phyloP scores from a whole-genome alignment of 2,113 vertebrate genomes.

The Archocentrus centrarchus region DNA sequence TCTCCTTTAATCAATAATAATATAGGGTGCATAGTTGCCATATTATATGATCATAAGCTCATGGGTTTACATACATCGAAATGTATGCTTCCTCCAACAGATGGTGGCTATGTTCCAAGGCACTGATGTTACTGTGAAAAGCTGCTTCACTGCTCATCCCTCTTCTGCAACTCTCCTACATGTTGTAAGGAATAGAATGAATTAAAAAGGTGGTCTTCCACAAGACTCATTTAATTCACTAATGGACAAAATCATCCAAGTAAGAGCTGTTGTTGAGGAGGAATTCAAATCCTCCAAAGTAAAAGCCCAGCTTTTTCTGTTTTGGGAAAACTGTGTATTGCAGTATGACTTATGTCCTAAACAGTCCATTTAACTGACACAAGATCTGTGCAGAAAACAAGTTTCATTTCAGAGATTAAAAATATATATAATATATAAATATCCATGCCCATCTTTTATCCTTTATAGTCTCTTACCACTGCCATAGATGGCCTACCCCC shows the following conservation, averaged over 20 bases:
- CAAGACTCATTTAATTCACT: not conserved
- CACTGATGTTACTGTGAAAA: no score
- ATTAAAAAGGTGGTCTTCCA: not conserved
- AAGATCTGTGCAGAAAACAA: not conserved
- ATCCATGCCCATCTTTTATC: not conserved
- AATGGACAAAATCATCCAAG: no score
- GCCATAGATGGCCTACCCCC: not conserved
- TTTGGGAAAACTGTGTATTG: accelerated
- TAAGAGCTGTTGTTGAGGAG: not conserved
- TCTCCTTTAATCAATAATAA: accelerated
- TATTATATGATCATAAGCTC: not conserved
- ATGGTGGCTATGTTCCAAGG: not conserved
- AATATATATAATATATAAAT: no score
- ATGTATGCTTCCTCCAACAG: not conserved
- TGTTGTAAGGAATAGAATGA: not conserved
- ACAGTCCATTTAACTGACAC: no score
- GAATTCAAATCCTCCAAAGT: not conserved
- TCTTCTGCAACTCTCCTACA: no score
- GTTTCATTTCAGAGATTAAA: not conserved
- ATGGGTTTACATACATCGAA: not conserved
- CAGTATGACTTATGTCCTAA: not conserved
- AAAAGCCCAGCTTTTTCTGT: no score
- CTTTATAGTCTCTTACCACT: not conserved
- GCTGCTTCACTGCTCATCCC: no score
- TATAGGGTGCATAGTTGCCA: not conserved